Base-by-base conservation (phyloP, 2,888 invertebrate species). In the Carpatolechia fugitivella region DNA sequence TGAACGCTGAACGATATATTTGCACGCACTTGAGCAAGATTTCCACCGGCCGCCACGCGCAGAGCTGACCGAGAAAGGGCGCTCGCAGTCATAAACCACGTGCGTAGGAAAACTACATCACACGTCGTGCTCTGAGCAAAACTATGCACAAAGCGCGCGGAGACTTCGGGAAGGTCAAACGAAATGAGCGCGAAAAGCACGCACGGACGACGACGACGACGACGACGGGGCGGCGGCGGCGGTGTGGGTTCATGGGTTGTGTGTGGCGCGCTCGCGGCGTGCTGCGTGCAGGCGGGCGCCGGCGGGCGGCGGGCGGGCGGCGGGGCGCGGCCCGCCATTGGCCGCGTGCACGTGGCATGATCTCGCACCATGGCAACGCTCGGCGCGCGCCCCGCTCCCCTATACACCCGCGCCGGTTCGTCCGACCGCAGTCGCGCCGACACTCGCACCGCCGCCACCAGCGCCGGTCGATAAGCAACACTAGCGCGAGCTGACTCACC, bases 311-410 rank as follows among this genome's bases (percentile, higher is more conserved):
- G 36, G 36, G 29, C 38, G 38, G 30, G 40, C 33, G 40, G 36
- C 30, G 30, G 30, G 61, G 63, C 62, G 69, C 57, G 48, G 60
- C 64, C 66, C 66, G 85, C 88, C 76, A 94, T 94, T 94, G 94
- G 94, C 80, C 86, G 90, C 78, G 76, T 75, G 89, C 92, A 92
- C 93, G 92, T 94, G 94, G 94, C 93, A 93, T 93, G 94, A 94
- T 92, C 93, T 93, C 92, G 92, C 92, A 92, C 93, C 93, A 93
- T 92, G 92, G 92, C 92, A 88, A 89, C 90, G 79, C 69, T 69
- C 71, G 65, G 56, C 65, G 29, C 64, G 52, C 58, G 36, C 36
- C 36, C 36, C 36, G 36, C 36, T 13, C 60, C 55, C 53, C 62
- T 59, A 60, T 60, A 55, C 61, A n/a, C 52, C 56, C 35, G 10